Evolutionary conservation across 2,888 invertebrate genomes (phyloP), one percentile per base, ranked within the genome.

Genomic region (Cylindroiulus punctatus): DNA sequence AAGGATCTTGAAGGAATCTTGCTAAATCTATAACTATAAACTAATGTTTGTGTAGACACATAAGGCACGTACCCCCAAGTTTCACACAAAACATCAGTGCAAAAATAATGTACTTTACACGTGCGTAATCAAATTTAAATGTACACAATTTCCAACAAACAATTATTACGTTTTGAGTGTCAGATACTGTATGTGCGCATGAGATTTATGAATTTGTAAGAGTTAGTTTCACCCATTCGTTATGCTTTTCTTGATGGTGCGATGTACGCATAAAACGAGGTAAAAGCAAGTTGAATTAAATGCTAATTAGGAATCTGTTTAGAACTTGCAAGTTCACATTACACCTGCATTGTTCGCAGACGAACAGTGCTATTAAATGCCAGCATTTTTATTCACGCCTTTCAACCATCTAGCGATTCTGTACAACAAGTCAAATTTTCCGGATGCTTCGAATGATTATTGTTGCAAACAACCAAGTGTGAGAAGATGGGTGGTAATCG

Each of bases 201-300:
- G 30, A n/a, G 14, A 10, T 76, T 30, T 30, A 26, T 14, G 76
- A 30, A 76, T 76, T 26, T 8, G 0, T 22, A 26, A 26, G 26
- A 65, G 19, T 65, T 65, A 22, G 65, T 76, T 76, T 30, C 30
- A 76, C 26, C 30, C 26, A 76, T 76, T 76, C 30, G 76, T 0
- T 76, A 76, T 76, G 76, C 30, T 76, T 76, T 76, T 76, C 76
- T 76, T 14, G 76, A 76, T 2, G 76, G 30, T 30, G 10, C 76
- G 7, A 30, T 76, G 30, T 8, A 26, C 65, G 65, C 26, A 8
- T 26, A 65, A 0, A 65, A 26, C 76, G 1, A 26, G 30, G 30
- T 57, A 3, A 76, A 4, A 8, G 26, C 65, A 76, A 76, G 30
- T 8, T 30, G 76, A 76, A 76, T 76, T 76, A 76, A 65, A 76